Evolutionary conservation across 2,113 vertebrate species (phyloP).

Genomic region (Entelurus aequoreus): DNA sequence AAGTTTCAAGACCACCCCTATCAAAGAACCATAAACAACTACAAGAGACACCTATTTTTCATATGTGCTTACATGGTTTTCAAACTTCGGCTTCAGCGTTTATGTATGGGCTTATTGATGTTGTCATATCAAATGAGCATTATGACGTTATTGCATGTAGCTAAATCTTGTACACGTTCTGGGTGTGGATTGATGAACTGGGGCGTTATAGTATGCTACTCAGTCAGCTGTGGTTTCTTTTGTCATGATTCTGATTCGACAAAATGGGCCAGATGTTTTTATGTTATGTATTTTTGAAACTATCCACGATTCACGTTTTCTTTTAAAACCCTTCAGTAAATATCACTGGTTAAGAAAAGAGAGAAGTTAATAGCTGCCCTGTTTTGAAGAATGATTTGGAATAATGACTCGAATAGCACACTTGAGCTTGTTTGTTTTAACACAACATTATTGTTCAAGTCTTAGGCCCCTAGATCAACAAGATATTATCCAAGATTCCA

Average conservation of each 20-base stretch:
- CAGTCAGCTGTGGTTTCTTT: too few species aligned
- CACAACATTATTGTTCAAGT: slow-evolving; percentile 30
- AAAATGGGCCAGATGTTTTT: too few species aligned
- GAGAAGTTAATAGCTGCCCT: slow-evolving; percentile 22
- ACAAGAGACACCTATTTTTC: background rate
- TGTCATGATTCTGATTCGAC: too few species aligned
- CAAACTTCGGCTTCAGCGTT: too few species aligned
- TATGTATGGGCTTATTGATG: too few species aligned
- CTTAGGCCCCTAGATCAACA: slow-evolving; percentile 42
- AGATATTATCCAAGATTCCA: slow-evolving; percentile 40
- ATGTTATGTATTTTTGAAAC: background rate
- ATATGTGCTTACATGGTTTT: too few species aligned
- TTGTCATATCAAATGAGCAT: too few species aligned
- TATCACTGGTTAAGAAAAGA: slow-evolving; percentile 27
- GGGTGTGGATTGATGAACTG: too few species aligned
- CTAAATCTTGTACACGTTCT: too few species aligned
- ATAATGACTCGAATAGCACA: slow-evolving; percentile 2
- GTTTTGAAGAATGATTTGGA: slow-evolving; percentile 13
- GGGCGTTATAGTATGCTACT: too few species aligned
- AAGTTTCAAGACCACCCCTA: slow-evolving; percentile 61
- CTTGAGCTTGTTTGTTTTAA: slow-evolving; percentile 49
- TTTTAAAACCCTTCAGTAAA: background rate
- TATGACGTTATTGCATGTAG: too few species aligned
- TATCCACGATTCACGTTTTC: background rate
- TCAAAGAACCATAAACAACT: slow-evolving; percentile 52